Evolutionary conservation across 2,888 invertebrate species (phyloP), one percentile per base, ranked within the genome.

Genomic region (Drosophila mimetica): DNA sequence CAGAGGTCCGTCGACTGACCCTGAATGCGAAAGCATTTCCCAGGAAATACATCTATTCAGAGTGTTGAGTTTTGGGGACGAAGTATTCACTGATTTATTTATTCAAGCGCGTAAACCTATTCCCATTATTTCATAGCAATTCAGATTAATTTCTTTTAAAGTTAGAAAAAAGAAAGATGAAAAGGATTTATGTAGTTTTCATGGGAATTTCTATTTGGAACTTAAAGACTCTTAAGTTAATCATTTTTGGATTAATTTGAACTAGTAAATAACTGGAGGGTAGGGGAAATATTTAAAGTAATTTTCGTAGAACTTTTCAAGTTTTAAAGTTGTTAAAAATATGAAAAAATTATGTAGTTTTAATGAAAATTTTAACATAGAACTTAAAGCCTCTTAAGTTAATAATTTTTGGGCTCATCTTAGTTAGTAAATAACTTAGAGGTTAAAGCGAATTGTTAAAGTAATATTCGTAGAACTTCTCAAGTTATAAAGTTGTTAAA

Each of bases 1-100:
- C 18, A n/a, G 7, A 25, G 25, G 6, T 28, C 11, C 5, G 14
- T 13, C 16, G 7, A 13, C n/a, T 30, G 42, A 13, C 48, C 48
- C 47, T 59, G 52, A 52, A 44, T 36, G 34, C 55, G 18, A 63
- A 65, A 48, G 77, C 77, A 79, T 83, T 83, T 69, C 53, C 71
- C 76, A 36, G 64, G 42, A 64, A 80, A 52, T 32, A 59, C 46
- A 70, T 69, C 18, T 64, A 74, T 74, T 57, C 66, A 51, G 42
- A 51, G 39, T 66, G 60, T n/a, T 46, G 34, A 52, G 20, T 20
- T 25, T 47, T 52, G 2, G 14, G 59, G 14, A 53, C 11, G 44
- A 30, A 20, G 16, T 11, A 11, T 16, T 47, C n/a, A 11, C n/a
- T 32, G 46, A 39, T 39, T 60, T 36, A 22, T 42, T 16, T 39